A percentile compares a stretch with the other conserved stretches of the same genome.
phyloP scores from a whole-genome alignment of 30 jellyfish, hydroid and myxozoan species.

The Nemopilema nomurai region DNA sequence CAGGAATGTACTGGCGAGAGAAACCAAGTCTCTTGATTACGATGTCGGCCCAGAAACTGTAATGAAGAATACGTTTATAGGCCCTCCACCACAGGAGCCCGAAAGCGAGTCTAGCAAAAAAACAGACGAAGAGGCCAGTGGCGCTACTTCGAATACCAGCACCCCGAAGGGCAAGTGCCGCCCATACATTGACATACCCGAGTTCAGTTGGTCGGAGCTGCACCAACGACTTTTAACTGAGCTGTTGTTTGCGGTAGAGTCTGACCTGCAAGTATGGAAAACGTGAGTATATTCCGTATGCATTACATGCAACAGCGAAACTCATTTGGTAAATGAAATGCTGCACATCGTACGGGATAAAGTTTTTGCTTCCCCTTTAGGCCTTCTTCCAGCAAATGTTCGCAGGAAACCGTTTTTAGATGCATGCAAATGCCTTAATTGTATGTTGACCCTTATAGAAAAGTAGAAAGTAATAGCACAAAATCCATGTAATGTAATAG shows the following conservation, averaged over 20 bases:
- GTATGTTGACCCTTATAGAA: too few species aligned
- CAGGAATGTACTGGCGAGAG: slow-evolving; percentile 3
- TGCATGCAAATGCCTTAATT: too few species aligned
- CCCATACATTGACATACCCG: slow-evolving; percentile 94
- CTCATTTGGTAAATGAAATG: too few species aligned
- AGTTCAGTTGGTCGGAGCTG: slow-evolving; percentile 87
- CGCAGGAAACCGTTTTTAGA: too few species aligned
- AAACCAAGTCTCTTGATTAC: slow-evolving; percentile 44
- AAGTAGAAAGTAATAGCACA: too few species aligned
- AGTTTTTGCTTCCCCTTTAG: too few species aligned
- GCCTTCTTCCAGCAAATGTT: too few species aligned
- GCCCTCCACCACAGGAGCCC: slow-evolving; percentile 14
- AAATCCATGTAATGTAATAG: too few species aligned
- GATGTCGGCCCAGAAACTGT: slow-evolving; percentile 34
- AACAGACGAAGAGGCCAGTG: background rate
- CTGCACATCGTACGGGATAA: too few species aligned
- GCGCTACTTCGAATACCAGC: slow-evolving; percentile 6
- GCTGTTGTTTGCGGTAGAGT: slow-evolving; percentile 83
- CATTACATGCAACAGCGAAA: too few species aligned
- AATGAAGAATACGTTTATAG: slow-evolving; percentile 59
- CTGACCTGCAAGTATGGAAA: slow-evolving; percentile 97
- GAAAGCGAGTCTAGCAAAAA: background rate
- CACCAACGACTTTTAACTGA: slow-evolving; percentile 94
- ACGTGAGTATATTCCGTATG: slow-evolving; percentile 64
- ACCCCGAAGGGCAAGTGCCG: slow-evolving; percentile 71